These are phyloP conservation scores for Plestiodon gilberti DNA, from an alignment of 2,113 vertebrate genomes.

Conservation along the genomic window DNA sequence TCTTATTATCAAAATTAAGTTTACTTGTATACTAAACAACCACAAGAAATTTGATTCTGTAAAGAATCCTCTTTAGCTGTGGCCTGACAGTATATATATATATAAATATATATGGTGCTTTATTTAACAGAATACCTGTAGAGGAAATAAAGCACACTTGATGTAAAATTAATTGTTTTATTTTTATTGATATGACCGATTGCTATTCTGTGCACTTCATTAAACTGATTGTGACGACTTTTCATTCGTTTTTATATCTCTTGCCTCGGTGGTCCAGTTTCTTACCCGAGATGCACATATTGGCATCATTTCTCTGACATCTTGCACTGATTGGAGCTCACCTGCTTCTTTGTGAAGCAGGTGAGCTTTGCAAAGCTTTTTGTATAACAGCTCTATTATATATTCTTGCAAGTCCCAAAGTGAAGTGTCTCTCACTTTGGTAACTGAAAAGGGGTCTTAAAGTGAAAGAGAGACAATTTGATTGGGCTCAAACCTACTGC, in stretches of 20 bases:
- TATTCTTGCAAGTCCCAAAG: background rate
- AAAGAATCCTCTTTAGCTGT: constrained; percentile 98
- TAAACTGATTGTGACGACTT: constrained; percentile 87
- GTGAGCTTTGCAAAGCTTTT: background rate
- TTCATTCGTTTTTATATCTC: constrained; percentile 81
- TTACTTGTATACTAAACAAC: constrained; percentile 99
- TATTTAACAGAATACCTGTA: constrained; percentile 97
- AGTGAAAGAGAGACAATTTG: background rate
- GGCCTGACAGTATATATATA: constrained; percentile 99
- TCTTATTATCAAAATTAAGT: constrained; percentile 96
- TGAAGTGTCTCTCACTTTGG: background rate
- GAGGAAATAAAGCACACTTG: constrained; percentile 97
- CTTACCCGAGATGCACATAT: constrained; percentile 37
- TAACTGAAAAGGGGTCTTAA: background rate
- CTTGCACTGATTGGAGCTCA: background rate
- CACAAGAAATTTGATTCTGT: constrained; percentile 99
- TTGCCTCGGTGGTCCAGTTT: constrained; percentile 75
- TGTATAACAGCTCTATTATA: background rate
- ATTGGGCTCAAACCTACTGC: background rate
- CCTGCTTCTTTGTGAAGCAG: background rate
- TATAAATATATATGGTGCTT: constrained; percentile 96
- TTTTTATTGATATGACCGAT: constrained; percentile 92
- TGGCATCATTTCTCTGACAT: background rate
- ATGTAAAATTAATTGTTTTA: constrained; percentile 98
- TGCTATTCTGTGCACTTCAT: constrained; percentile 88